Evolutionary conservation across 2,888 invertebrate species (phyloP), one percentile per base, ranked within the genome.

Genomic region (Deilephila elpenor): DNA sequence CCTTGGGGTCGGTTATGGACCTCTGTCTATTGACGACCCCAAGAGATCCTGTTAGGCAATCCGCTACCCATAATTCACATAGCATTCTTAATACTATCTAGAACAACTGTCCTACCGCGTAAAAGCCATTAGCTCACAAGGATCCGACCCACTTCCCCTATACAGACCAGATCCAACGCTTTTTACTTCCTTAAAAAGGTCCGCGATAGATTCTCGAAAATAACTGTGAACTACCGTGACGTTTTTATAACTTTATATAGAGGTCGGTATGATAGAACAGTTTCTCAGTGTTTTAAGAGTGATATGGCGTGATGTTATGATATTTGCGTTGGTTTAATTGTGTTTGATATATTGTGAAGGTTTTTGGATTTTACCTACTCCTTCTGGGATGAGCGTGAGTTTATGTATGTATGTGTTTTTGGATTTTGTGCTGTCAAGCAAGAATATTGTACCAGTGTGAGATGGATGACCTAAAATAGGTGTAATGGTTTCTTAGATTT

Each of bases 161-260:
- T 78, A 79, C 59, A 81, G 79, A 74, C 71, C 77, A 72, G 74
- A 74, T 78, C 74, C 56, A 62, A 74, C 73, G 64, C 79, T 20
- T 75, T 73, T 85, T 84, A 84, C 77, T 56, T 62, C 79, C 82
- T 82, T 85, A 84, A 83, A 82, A 75, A 84, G 85, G 71, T 61
- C 74, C 71, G 72, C 72, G 77, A 70, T 72, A 74, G 82, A 79
- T 83, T 84, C 83, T 82, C 78, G 80, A 82, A 85, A 85, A 82
- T 78, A 84, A 84, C 86, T 78, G 84, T 82, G 79, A 76, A 77
- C 14, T 74, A 75, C 72, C 34, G 67, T 59, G 44, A 59, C 29
- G 62, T 73, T 73, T 67, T 37, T 73, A 17, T 59, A 37, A 67
- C 59, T 44, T 44, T 44, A 44, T 44, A 44, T 44, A 44, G 67